These are phyloP conservation scores for Papilio dardanus DNA, from an alignment of 1,140 invertebrate genomes.

Conservation along the genomic window DNA sequence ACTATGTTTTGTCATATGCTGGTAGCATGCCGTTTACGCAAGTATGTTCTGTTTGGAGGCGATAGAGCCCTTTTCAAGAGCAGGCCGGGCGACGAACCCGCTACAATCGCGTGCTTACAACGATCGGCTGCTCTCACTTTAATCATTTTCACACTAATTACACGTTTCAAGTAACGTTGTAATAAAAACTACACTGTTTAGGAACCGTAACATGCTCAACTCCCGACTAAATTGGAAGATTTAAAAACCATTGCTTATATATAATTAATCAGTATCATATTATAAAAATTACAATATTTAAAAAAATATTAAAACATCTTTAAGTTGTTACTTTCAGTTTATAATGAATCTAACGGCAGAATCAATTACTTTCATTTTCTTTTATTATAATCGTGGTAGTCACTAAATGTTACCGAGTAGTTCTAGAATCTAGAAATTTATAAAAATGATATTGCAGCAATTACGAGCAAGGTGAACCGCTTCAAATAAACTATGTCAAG, in stretches of 20 bases:
- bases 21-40: not conserved
- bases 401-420: constrained; percentile 26
- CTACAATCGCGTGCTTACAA: constrained; percentile 59
- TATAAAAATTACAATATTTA: not conserved
- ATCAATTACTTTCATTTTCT: constrained; percentile 10
- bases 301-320: constrained; percentile 8
- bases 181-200: constrained; percentile 33
- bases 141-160: constrained; percentile 70
- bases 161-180: constrained; percentile 53
- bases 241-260: not conserved
- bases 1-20: too few species aligned
- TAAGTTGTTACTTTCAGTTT: not conserved
- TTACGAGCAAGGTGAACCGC: constrained; percentile 74
- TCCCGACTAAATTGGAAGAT: constrained; percentile 12
- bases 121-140: constrained; percentile 59
- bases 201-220: constrained; percentile 28
- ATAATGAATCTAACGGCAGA: not conserved
- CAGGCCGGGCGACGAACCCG: constrained; percentile 55
- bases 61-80: constrained; percentile 54
- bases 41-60: not conserved
- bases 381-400: constrained; percentile 21
- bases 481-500: constrained; percentile 75
- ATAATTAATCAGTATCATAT: too few species aligned
- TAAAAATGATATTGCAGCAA: constrained; percentile 59
- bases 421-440: constrained; percentile 36